Conservation (phyloP, 2,888 invertebrate species). For the Zaprionus bogoriensis region DNA sequence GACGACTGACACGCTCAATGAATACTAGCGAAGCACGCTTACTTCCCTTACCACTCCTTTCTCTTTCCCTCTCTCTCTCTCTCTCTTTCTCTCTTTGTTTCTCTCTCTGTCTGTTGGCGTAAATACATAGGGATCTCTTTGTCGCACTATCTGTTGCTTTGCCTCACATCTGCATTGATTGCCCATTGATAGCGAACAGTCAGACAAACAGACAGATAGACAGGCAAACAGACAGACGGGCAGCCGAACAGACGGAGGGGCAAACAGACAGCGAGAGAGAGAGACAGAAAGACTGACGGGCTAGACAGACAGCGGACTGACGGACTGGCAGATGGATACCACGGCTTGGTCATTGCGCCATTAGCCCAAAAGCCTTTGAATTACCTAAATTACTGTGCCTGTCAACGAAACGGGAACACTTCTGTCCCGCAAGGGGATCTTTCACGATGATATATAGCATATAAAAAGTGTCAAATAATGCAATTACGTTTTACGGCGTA, state of each 20-base stretch:
- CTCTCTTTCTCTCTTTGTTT: background rate
- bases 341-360: constrained; percentile 37
- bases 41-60: background rate
- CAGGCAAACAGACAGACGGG: background rate
- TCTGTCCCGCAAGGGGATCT: background rate
- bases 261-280: background rate
- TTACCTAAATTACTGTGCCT: background rate
- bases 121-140: background rate
- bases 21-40: background rate
- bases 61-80: background rate
- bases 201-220: background rate
- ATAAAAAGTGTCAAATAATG: no score
- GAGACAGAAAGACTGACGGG: background rate
- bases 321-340: constrained; percentile 6
- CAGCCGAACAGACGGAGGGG: constrained; percentile 11
- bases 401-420: constrained; percentile 7
- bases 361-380: constrained; percentile 21
- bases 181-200: constrained; percentile 44
- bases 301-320: constrained; percentile 4
- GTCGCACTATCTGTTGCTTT: constrained; percentile 28
- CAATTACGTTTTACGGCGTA: no score
- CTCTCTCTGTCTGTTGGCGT: background rate
- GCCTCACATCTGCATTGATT: constrained; percentile 43
- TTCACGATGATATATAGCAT: background rate
- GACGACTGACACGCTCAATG: constrained; percentile 12